Evolutionary conservation across 30 jellyfish, hydroid and myxozoan genomes (phyloP), one percentile per base, ranked within the genome.

Genomic region (Chrysaora quinquecirrha): DNA sequence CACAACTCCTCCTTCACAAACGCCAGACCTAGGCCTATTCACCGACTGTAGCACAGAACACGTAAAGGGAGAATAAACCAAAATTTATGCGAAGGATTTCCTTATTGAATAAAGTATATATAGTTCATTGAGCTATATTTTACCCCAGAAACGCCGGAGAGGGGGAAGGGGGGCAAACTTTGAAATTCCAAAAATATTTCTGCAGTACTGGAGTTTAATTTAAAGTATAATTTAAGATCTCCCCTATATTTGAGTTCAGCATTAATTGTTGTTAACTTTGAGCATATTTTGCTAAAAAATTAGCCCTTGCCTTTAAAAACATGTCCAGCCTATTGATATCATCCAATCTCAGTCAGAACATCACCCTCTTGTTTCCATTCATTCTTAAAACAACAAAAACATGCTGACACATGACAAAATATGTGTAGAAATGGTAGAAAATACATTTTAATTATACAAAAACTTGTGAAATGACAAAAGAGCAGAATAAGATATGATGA

Each of bases 321-420:
- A 43, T 43, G 58, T 43, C 58, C 58, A 43, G 58, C 58, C 58
- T 43, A 43, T 43, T 43, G 58, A 43, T 43, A 43, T 43, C 58
- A 43, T 43, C 58, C 16, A 43, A 43, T 43, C 58, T 43, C 58
- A 43, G 58, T 43, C 58, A 43, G 58, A 43, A 43, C 16, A 43
- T 43, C 58, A 43, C 58, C 58, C 58, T 43, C 58, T 43, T 43
- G 58, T 43, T 43, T 43, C 58, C 58, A 43, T 43, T 43, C 58
- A 43, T 43, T 43, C 16, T 43, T 16, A 43, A 43, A 43, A 43
- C 58, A 43, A 43, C 58, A 43, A 43, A 43, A 43, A 43, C 58
- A 43, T 43, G 58, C 58, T 43, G 58, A 43, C 58, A 43, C 58
- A 43, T 43, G 58, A 43, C 9, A 43, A 43, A 43, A 6, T 43